Base-by-base conservation (phyloP, 2,113 vertebrate species). In the Serilophus lunatus region DNA sequence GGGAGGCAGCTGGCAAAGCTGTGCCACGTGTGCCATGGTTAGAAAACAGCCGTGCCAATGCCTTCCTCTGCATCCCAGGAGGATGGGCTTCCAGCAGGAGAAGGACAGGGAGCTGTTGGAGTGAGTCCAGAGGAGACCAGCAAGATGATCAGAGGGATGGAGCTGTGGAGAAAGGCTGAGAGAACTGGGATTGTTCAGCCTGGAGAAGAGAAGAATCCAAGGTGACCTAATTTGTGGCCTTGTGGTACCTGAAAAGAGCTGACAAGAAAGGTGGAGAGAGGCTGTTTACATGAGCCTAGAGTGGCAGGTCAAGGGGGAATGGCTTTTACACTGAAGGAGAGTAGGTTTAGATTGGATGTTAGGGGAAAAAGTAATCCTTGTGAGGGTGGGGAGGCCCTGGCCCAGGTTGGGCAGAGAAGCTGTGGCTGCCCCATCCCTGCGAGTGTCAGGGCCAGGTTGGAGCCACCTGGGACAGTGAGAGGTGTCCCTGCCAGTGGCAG, bases 1-100 rank as follows among this genome's bases (percentile, higher is more conserved):
- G 54, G 50, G 33, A 10, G 33, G 50, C 47, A 78, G 78, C 47
- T 54, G 92, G 50, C 12, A 84, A 65, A 86, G 54, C n/a, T 6
- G 0, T 24, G 29, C 17, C 66, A 49, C n/a, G 4, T 1, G 0
- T 45, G 56, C 78, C 77, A 4, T 1, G 2, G 25, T 1, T 3
- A 6, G 74, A 24, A 61, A 50, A n/a, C 5, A 57, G 36, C 28
- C 0, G 0, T 77, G 59, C 11, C 42, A 64, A 2, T 6, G 31
- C 51, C 38, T 57, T 44, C 54, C 42, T 42, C 47, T 18, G 7
- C 74, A 25, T 13, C 36, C 60, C 38, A 29, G 45, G 53, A 56
- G 8, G 8, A 14, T 4, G 60, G 44, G 36, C 51, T 66, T 24
- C 68, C 69, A 74, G 51, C 45, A 17, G 33, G 5, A 36, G 36